Evolutionary conservation across 2,113 vertebrate species (phyloP), one percentile per base, ranked within the genome.

Genomic region (Strigops habroptila): DNA sequence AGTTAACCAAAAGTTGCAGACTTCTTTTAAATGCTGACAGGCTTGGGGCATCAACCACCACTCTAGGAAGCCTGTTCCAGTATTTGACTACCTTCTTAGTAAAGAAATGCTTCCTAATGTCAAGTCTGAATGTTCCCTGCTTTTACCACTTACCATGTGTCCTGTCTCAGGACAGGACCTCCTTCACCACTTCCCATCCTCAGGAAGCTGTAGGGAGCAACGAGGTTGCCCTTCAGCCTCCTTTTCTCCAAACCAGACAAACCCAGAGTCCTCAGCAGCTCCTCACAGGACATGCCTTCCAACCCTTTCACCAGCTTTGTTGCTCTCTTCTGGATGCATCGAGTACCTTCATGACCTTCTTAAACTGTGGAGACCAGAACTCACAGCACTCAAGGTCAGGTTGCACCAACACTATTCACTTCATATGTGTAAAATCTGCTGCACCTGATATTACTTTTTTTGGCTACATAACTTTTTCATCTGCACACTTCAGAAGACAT

Each of bases 21-120:
- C 65, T 9, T 9, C 18, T 65, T 13, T 70, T 46, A 25, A 86
- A 59, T 18, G 46, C 9, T 68, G 31, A 43, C 14, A 30, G 16
- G 16, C 35, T 0, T 2, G 3, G 3, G 31, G 2, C 28, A 43
- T 24, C 0, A 0, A 12, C 6, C 37, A 35, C 10, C 5, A 71
- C 7, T 24, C 11, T 65, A 28, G 57, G 9, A 82, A 70, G 18
- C 12, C 3, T 35, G 1, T 69, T 52, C 1, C 28, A 46, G 8
- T 37, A 14, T 86, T 55, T 43, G 21, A 48, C 28, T 33, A 71
- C 8, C 4, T 5, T 37, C 31, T 49, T 1, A 0, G 16, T 37
- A 49, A 84, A 57, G 14, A 74, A 63, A 63, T 35, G 19, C 6
- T 51, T 85, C 35, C 14, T 14, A 10, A 46, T 14, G 4, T 24